Evolutionary conservation across 2,888 invertebrate species (phyloP), one percentile per base, ranked within the genome.

Genomic region (Epistrophe eligans): DNA sequence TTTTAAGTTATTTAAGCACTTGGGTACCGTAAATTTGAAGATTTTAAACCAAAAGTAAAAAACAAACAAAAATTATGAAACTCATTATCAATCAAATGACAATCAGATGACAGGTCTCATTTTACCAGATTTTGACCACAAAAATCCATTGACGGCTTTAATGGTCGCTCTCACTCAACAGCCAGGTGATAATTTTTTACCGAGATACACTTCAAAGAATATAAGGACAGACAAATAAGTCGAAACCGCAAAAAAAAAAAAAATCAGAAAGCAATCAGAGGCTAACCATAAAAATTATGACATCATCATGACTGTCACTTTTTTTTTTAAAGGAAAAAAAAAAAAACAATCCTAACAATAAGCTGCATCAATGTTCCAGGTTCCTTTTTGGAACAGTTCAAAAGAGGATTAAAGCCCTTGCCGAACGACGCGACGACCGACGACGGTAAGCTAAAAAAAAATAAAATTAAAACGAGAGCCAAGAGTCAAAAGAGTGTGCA

Each of bases 21-120:
- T 9, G 5, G 3, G 2, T 58, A 77, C 74, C 24, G 62, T 74
- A 62, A 52, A 45, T 17, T 40, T 57, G 6, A 62, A 71, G 40
- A 38, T 28, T 62, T 43, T n/a, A n/a, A 66, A 48, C 17, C 6
- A 48, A 64, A 19, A 50, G 38, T 3, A 15, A 15, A 52, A 24
- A 40, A 40, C n/a, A n/a, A n/a, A n/a, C n/a, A 40, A 70, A 70
- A 40, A 55, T 28, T 38, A 55, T n/a, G 15, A 43, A 71, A 74
- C 24, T 81, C 81, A 81, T 77, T 77, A 85, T 81, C 84, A 85
- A 85, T 85, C 84, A 85, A 85, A 60, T 19, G 52, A 81, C 72
- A 85, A 81, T 72, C 77, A 73, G 81, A 73, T 81, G 84, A 85
- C 81, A 85, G 81, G 62, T 85, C 81, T 32, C 77, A 80, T 85